Evolutionary conservation across 2,113 vertebrate species (phyloP), one percentile per base, ranked within the genome.

Genomic region (Sclerurus mexicanus): DNA sequence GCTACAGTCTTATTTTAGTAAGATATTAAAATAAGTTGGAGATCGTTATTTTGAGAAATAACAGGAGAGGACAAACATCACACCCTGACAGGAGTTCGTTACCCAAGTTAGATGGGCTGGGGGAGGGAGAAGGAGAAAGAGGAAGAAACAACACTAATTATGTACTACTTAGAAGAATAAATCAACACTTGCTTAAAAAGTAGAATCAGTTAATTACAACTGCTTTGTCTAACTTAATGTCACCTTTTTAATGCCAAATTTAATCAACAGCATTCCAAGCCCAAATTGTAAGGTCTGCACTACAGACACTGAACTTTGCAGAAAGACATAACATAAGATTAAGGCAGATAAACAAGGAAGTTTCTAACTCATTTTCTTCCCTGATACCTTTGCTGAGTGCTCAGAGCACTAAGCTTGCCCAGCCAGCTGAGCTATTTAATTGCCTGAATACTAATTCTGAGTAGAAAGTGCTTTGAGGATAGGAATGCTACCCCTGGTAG

Each of bases 351-450:
- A 94, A 25, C 5, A 1, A 81, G 76, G 40, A 86, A 75, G 37
- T 63, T 81, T 87, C 78, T n/a, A 85, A 90, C 46, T 78, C 2
- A 1, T 62, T 93, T 96, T 93, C 77, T 88, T 89, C 47, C 49
- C 67, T 3, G 1, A 37, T 56, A 89, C 83, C 78, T 90, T 68
- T 60, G 60, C 66, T 24, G 69, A 90, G 75, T 21, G 42, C 82
- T 75, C 40, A 56, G 72, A 84, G 39, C 31, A 52, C 79, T 92
- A 80, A 89, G 89, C 83, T 46, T 78, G 42, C 46, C 55, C 74
- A 85, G 80, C 60, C 84, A 94, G 94, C 83, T 69, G 66, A 94
- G 90, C 84, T 92, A 71, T 84, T 96, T 89, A 82, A 96, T 76
- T 85, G 89, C 82, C 63, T 75, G 85, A 87, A 91, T 77, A 69